Percentiles rank a stretch among this genome's conserved stretches.
phyloP scores from a whole-genome alignment of 2,113 vertebrate genomes.

The Dasyornis broadbenti region DNA sequence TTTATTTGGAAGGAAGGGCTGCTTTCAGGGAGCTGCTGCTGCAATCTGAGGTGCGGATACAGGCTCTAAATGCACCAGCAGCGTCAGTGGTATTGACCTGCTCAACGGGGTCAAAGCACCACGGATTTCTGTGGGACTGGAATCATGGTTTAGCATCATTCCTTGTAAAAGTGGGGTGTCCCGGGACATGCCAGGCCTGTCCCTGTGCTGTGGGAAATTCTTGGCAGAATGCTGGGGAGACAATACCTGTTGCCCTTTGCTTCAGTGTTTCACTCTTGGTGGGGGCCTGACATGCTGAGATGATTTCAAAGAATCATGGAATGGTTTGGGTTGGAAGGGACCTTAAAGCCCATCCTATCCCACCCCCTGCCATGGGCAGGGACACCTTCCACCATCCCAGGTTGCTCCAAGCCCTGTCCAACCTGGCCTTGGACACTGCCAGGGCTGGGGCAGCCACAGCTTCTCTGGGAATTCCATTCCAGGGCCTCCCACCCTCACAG shows the following conservation, averaged over 20 bases:
- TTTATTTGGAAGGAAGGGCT: background rate
- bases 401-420: accelerated
- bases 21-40: background rate
- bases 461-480: background rate
- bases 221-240: background rate
- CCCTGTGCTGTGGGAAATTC: background rate
- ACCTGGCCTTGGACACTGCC: background rate
- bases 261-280: accelerated
- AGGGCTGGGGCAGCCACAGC: background rate
- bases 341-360: background rate
- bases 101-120: background rate
- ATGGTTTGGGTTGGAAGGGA: background rate
- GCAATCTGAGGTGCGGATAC: background rate
- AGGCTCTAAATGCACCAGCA: background rate
- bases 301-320: background rate
- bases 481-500: background rate
- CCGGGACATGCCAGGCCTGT: background rate
- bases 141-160: background rate
- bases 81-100: background rate
- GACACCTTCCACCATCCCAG: background rate
- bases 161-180: background rate
- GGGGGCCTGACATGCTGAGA: accelerated
- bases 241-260: background rate
- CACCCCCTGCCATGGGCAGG: background rate
- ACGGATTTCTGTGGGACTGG: accelerated